Evolutionary conservation across 2,888 invertebrate genomes (phyloP).

Genomic region (Marasmarcha lunaedactyla): DNA sequence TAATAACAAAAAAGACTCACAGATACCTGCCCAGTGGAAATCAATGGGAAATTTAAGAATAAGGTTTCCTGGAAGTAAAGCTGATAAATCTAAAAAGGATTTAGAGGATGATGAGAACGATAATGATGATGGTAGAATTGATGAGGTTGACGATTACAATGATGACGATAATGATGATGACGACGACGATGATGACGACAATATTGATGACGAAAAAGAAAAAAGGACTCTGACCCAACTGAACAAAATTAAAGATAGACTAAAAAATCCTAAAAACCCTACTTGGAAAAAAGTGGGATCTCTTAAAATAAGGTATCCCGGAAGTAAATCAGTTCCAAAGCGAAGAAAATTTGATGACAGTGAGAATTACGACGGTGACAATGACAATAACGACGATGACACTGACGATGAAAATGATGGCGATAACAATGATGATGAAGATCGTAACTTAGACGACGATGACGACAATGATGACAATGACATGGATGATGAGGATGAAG

Average conservation of each 20-base stretch:
- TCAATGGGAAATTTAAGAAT: slow-evolving; percentile 20
- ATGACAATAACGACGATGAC: slow-evolving; percentile 29
- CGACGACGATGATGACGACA: slow-evolving; percentile 28
- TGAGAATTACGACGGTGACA: slow-evolving; percentile 35
- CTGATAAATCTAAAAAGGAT: slow-evolving; percentile 44
- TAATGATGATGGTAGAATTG: slow-evolving; percentile 39
- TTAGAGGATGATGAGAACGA: slow-evolving; percentile 62
- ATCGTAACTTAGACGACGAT: slow-evolving; percentile 36
- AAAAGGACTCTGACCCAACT: too few species aligned
- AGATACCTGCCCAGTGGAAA: slow-evolving; percentile 25
- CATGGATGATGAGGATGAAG: slow-evolving; percentile 27
- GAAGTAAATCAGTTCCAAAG: too few species aligned
- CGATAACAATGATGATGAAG: slow-evolving; percentile 54
- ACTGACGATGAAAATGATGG: slow-evolving; percentile 40
- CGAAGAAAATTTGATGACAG: slow-evolving; percentile 52
- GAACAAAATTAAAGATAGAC: slow-evolving; percentile 21
- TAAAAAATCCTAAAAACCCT: slow-evolving; percentile 22
- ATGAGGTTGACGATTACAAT: slow-evolving; percentile 61
- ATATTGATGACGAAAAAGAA: slow-evolving; percentile 37
- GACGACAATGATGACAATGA: slow-evolving; percentile 63
- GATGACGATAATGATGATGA: slow-evolving; percentile 47
- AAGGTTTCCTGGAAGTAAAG: slow-evolving; percentile 22
- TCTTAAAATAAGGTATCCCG: slow-evolving; percentile 26
- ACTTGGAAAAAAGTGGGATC: slow-evolving; percentile 26
- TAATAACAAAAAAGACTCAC: slow-evolving; percentile 21